A percentile compares a stretch with the other conserved stretches of the same genome.
Evolutionary conservation across 2,113 vertebrate genomes (phyloP).

Genomic region (Heliornis fulica): DNA sequence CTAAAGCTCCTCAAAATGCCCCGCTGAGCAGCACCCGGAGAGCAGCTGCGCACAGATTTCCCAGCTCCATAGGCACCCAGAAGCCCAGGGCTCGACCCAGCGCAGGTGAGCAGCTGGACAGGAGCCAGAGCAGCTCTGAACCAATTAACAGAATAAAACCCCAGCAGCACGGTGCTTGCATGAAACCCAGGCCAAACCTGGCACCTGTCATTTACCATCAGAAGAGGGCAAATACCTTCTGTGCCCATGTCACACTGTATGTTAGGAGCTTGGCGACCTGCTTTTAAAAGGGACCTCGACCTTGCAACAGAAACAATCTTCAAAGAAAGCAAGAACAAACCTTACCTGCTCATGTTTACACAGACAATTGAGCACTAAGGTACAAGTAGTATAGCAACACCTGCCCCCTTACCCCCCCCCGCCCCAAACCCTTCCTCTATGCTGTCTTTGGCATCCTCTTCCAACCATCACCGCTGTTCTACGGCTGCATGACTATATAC

Average conservation of each 20-base stretch:
- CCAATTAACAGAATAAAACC: not conserved
- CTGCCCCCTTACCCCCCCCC: too few species aligned
- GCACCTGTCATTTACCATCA: not conserved
- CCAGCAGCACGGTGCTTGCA: not conserved
- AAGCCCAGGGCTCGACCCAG: rapidly evolving
- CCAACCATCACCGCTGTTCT: not conserved
- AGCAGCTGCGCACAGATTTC: not conserved
- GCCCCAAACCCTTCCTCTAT: too few species aligned
- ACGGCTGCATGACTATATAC: not conserved
- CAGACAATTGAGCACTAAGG: not conserved
- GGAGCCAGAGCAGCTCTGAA: not conserved
- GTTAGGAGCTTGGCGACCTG: not conserved
- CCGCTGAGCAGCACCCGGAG: rapidly evolving
- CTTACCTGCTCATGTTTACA: not conserved
- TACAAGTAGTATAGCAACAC: not conserved
- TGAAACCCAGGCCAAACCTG: not conserved
- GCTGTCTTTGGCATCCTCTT: not conserved
- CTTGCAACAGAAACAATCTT: not conserved
- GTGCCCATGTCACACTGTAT: too few species aligned
- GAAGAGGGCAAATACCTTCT: not conserved
- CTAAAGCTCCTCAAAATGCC: not conserved
- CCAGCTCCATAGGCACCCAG: not conserved
- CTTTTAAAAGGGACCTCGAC: not conserved
- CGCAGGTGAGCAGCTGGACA: not conserved
- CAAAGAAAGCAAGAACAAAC: not conserved